These are phyloP conservation scores for Porites lobata DNA, from an alignment of 92 coral and sea anemone genomes.

Conservation along the genomic window DNA sequence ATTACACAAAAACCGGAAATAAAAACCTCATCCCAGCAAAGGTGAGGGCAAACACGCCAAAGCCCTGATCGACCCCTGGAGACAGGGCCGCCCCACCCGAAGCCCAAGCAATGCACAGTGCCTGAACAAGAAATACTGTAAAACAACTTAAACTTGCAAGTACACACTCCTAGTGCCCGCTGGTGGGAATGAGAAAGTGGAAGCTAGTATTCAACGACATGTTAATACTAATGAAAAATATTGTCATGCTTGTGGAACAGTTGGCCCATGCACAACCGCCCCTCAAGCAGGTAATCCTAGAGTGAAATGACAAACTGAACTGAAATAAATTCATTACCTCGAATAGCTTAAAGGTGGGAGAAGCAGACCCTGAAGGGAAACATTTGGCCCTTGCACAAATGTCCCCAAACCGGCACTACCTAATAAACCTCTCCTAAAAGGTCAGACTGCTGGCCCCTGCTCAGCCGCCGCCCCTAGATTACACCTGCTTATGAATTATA, in stretches of 20 bases:
- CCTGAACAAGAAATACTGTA: too few relatives aligned
- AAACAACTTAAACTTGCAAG: neutral
- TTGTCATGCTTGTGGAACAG: neutral
- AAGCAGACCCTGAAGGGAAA: neutral
- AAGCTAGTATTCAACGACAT: neutral
- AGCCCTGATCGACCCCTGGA: neutral
- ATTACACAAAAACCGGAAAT: too few relatives aligned
- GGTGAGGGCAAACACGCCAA: slow-evolving; percentile 18
- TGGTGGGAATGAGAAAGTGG: neutral
- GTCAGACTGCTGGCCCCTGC: neutral
- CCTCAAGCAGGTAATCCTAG: neutral
- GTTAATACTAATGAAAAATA: neutral
- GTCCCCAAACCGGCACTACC: too few relatives aligned
- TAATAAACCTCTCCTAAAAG: too few relatives aligned
- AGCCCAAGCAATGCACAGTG: neutral
- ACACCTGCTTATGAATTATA: too few relatives aligned
- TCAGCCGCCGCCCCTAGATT: too few relatives aligned
- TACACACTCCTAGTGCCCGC: neutral
- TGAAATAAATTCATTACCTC: neutral
- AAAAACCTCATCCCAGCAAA: too few relatives aligned
- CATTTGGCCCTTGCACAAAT: too few relatives aligned
- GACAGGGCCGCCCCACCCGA: slow-evolving; percentile 9
- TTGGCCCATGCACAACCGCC: neutral
- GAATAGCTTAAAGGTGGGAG: neutral
- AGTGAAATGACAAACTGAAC: neutral